These are phyloP conservation scores for Lamellibrachia columna DNA, from an alignment of 2,888 invertebrate genomes.

Conservation along the genomic window DNA sequence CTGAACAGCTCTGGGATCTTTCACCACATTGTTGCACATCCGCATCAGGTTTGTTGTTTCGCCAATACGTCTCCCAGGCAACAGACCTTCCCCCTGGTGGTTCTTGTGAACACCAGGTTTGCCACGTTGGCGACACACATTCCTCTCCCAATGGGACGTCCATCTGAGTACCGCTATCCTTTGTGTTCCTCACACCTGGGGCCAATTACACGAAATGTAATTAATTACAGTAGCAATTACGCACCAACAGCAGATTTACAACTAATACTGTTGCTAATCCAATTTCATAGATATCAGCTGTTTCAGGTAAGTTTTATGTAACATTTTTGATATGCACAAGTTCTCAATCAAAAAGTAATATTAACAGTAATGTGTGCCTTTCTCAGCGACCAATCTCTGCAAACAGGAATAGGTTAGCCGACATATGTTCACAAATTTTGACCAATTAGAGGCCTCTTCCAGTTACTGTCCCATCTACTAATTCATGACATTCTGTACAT, in stretches of 20 bases:
- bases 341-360: background rate
- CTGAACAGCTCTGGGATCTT: background rate
- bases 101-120: background rate
- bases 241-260: background rate
- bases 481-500: too few species aligned
- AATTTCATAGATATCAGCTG: background rate
- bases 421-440: background rate
- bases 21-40: background rate
- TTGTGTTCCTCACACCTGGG: background rate
- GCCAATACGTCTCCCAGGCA: background rate
- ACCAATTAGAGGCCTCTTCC: background rate
- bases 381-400: background rate
- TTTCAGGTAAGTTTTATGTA: background rate
- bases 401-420: background rate
- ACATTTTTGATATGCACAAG: background rate
- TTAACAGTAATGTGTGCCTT: background rate
- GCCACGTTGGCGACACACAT: background rate
- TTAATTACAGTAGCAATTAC: background rate
- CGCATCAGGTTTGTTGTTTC: background rate
- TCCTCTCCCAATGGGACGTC: background rate
- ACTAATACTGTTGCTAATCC: background rate
- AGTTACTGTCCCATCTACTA: background rate
- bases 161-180: background rate
- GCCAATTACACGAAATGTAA: constrained; percentile 12
- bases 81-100: background rate